Base-by-base conservation (phyloP, 2,797 vertebrate genomes). In the Rhinophrynus dorsalis region DNA sequence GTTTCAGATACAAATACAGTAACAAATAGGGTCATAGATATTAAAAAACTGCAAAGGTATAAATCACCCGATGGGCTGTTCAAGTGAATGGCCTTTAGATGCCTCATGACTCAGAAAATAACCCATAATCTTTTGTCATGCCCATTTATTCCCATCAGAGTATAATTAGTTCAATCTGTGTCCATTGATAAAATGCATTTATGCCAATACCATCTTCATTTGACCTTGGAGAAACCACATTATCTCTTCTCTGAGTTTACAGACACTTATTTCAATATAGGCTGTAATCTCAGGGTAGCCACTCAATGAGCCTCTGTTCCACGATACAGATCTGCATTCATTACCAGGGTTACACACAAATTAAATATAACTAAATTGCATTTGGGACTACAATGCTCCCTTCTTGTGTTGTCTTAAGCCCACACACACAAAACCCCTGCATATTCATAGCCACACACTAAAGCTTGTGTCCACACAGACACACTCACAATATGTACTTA, bases 401-500 rank as follows among this genome's bases (percentile, higher is more conserved):
- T 66, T 60, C 29, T 60, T 21, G 55, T 67, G 55, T 54, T 52
- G 42, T 73, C 45, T 45, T 73, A 60, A 52, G 55, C 62, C 30
- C 70, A 67, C 35, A 45, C 70, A 73, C 62, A 66, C 70, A 67
- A 58, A 59, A 60, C 30, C 63, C 62, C 70, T 60, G 47, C 62
- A 50, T 65, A 65, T 58, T 44, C 35, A 24, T 66, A 52, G 45
- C 60, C 70, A 67, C 70, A 52, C 62, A 65, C 56, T 73, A 67
- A 66, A 52, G 45, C 55, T 52, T 66, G 62, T 73, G 69, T 73
- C 62, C 62, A 73, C 68, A 71, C 62, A 73, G 62, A 60, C 70
- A 73, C 62, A 54, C 61, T 50, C 62, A 60, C 45, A 73, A 60
- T 67, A 37, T 51, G 62, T 45, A 54, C 62, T 52, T 66, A 66